A percentile compares a stretch with the other conserved stretches of the same genome.
Evolutionary conservation across 2,113 vertebrate species (phyloP).

Genomic region (Chaetops frenatus): DNA sequence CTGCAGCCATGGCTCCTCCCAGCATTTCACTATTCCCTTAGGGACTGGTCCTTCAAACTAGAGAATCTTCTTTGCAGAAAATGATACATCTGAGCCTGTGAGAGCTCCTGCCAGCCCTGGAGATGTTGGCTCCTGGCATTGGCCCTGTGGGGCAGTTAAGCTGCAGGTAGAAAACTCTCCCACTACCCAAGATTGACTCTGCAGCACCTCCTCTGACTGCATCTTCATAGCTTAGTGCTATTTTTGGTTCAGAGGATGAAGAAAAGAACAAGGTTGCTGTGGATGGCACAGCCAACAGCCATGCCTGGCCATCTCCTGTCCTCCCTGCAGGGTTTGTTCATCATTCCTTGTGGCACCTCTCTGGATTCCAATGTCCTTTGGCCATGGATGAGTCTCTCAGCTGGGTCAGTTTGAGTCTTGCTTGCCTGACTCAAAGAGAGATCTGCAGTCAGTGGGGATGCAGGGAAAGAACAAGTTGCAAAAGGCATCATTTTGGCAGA

Average conservation of each 20-base stretch:
- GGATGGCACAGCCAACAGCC: not conserved
- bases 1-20: not conserved
- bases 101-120: not conserved
- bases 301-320: not conserved
- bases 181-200: accelerated
- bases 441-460: not conserved
- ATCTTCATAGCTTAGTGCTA: not conserved
- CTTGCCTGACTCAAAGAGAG: not conserved
- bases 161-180: not conserved
- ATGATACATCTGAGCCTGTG: accelerated
- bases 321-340: not conserved
- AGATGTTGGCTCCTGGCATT: not conserved
- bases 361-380: not conserved
- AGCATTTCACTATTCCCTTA: not conserved
- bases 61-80: not conserved
- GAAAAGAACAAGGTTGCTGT: not conserved
- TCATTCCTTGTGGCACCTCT: not conserved
- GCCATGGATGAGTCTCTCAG: not conserved
- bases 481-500: not conserved
- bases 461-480: not conserved
- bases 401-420: not conserved
- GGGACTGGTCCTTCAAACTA: not conserved
- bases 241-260: not conserved
- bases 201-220: not conserved
- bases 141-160: not conserved